Base-by-base conservation (phyloP, 2,888 invertebrate species). In the Acanthococcus lagerstroemiae region DNA sequence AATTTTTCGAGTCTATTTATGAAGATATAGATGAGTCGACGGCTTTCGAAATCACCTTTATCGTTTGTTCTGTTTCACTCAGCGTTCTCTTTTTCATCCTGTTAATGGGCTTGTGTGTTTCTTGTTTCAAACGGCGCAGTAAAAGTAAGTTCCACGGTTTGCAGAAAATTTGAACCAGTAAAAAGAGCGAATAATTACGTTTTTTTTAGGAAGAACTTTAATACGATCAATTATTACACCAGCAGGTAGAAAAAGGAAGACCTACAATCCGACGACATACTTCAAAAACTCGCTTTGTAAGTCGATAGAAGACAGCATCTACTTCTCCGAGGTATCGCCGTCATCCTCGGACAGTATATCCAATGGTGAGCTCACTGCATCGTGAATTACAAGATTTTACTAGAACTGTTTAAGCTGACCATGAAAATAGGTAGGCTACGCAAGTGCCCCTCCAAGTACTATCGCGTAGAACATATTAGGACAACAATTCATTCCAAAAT, bases 291-390 rank as follows among this genome's bases (percentile, higher is more conserved):
- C 44, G 37, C 50, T 63, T 7, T 50, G 54, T 9, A 27, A 37
- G 24, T 50, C 44, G 4, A 24, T 52, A 48, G 66, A 66, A 17
- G 66, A 66, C 26, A 57, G 50, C 30, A 56, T 66, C 45, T 66
- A 56, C 30, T 66, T 66, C 21, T 66, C 66, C 7, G 66, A 66
- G 25, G 48, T 66, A 27, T 57, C 30, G 30, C 56, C 66, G 17
- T 66, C 66, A 17, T 66, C 66, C 17, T 21, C 22, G 7, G 55
- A 54, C 44, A 65, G 44, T 55, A 44, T 52, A 24, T 52, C 65
- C 1, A 65, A 52, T 37, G 55, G 65, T 65, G 17, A 6, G 55
- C 44, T 17, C 3, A 1, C n/a, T n/a, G n/a, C n/a, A n/a, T n/a
- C n/a, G n/a, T n/a, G n/a, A n/a, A n/a, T n/a, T n/a, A n/a, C n/a